Conservation (phyloP, 2,113 vertebrate species). For the Uropsilus gracilis region DNA sequence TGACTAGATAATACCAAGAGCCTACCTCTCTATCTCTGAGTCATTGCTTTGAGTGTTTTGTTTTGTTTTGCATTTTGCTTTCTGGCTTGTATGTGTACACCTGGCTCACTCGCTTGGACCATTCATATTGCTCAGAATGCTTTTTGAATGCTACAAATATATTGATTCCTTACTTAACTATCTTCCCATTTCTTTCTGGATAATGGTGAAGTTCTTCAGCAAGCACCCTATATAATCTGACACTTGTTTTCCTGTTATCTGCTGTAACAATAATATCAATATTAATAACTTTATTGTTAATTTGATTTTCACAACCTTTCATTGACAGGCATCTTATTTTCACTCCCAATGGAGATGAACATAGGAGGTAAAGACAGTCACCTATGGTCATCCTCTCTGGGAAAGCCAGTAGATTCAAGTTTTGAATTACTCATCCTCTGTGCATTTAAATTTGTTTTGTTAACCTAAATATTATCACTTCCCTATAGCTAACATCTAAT, state of each 20-base stretch:
- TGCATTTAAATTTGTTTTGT: background rate
- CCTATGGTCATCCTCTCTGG: background rate
- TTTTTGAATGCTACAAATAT: background rate
- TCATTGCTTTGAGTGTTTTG: background rate
- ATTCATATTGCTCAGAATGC: background rate
- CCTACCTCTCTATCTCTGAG: background rate
- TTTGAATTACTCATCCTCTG: background rate
- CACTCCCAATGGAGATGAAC: background rate
- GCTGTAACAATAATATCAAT: background rate
- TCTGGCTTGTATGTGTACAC: background rate
- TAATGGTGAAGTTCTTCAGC: constrained; percentile 4
- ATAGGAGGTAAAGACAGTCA: background rate
- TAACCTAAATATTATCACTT: background rate
- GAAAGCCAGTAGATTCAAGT: background rate
- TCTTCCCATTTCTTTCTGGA: background rate
- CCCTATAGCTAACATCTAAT: background rate
- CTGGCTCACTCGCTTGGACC: background rate
- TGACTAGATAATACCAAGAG: too few species aligned
- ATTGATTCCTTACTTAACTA: background rate
- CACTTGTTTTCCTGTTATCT: background rate
- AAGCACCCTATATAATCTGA: background rate
- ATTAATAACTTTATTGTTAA: background rate
- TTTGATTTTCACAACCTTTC: background rate
- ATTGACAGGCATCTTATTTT: background rate
- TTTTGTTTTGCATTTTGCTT: background rate